Base-by-base conservation (phyloP, 2,888 invertebrate genomes). In the Latrodectus elegans region DNA sequence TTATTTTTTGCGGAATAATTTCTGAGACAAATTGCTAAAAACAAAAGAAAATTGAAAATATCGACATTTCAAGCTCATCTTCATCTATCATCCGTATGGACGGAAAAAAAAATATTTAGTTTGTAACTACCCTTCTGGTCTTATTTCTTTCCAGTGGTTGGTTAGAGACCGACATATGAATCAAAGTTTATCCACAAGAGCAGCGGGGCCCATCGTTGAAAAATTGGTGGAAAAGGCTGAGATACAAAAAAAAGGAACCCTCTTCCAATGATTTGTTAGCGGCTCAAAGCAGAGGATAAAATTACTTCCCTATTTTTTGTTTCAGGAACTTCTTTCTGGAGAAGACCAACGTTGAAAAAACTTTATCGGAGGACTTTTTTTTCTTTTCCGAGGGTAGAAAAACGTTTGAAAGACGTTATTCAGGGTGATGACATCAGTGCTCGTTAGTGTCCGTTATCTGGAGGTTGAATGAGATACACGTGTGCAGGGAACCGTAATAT, bases 361-460 rank as follows among this genome's bases (percentile, higher is more conserved):
- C 60, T 12, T 15, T 60, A 60, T 60, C 60, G 12, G 60, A 60
- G n/a, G n/a, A n/a, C 12, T 0, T 60, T 60, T 60, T n/a, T 60
- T 60, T 60, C 11, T n/a, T 12, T 12, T 12, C 4, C 2, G 55
- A 6, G 9, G 60, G 11, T 8, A 0, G 6, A 49, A 15, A 64
- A 65, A 76, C 64, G 17, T 15, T 76, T 76, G 67, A 68, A 77
- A 77, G 67, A 77, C 77, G 77, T 67, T 77, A 77, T 77, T 77
- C 77, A 68, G 67, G 14, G 9, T 51, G 68, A 77, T 77, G 77
- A 77, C 77, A 77, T 77, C 77, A 77, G 11, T 14, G 67, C 67
- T 77, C 77, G 77, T 77, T 77, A 77, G 77, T 77, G 77, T 52
- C 67, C 52, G 68, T 68, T 77, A 68, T 77, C 75, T 68, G 17